Conservation (phyloP, 2,797 vertebrate species). For the Trichosurus vulpecula region DNA sequence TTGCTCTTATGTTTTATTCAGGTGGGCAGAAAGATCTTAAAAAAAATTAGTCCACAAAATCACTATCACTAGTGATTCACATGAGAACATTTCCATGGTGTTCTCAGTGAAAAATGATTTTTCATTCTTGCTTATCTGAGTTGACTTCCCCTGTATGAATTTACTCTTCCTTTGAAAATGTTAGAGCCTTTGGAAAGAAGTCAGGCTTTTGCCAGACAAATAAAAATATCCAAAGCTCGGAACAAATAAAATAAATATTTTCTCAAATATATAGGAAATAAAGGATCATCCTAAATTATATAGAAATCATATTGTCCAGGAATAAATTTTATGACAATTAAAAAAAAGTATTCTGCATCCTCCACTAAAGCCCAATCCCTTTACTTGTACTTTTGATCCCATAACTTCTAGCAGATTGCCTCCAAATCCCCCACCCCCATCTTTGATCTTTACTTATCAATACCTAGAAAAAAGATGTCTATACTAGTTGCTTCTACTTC, state of each 20-base stretch:
- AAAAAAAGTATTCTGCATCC: background rate
- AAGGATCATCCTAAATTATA: conserved; percentile 47
- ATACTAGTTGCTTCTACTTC: background rate
- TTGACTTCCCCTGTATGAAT: background rate
- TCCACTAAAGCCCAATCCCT: background rate
- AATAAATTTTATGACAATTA: background rate
- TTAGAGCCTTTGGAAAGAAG: background rate
- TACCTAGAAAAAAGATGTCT: background rate
- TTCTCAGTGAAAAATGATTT: background rate
- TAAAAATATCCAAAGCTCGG: conserved; percentile 27
- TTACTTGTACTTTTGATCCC: background rate
- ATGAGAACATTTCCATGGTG: conserved; percentile 1
- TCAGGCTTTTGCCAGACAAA: background rate
- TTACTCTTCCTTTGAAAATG: background rate
- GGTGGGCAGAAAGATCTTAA: background rate
- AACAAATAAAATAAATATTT: conserved; percentile 51
- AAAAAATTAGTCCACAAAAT: conserved; percentile 32
- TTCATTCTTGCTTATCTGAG: background rate
- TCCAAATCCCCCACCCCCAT: background rate
- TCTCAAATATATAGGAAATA: conserved; percentile 45
- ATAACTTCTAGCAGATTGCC: background rate
- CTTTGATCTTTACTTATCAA: background rate
- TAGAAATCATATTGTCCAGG: background rate
- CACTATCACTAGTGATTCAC: background rate
- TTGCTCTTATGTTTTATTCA: conserved; percentile 4